Evolutionary conservation across 2,113 vertebrate genomes (phyloP).

Genomic region (Pelvicachromis taeniatus): DNA sequence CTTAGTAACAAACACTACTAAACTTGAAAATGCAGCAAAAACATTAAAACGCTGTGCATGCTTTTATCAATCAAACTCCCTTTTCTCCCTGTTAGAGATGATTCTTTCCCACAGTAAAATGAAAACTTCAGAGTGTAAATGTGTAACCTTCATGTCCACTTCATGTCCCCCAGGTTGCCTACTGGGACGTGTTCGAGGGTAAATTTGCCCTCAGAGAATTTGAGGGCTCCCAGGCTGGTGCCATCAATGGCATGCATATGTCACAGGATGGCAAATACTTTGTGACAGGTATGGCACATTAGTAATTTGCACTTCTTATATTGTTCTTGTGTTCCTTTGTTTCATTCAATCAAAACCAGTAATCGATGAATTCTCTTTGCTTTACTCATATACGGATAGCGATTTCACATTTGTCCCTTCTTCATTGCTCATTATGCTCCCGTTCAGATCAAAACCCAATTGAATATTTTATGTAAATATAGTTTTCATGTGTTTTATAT

Average conservation of each 20-base stretch:
- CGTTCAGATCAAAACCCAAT: background rate
- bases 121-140: background rate
- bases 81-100: background rate
- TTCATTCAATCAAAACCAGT: background rate
- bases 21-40: background rate
- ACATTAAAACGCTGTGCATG: background rate
- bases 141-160: background rate
- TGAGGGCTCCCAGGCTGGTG: constrained; percentile 78
- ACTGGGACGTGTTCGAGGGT: constrained; percentile 83
- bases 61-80: background rate
- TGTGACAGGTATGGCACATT: constrained; percentile 78
- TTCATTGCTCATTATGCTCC: background rate
- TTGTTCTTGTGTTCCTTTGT: background rate
- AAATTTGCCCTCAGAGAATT: constrained; percentile 79
- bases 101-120: background rate
- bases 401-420: background rate
- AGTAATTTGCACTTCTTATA: background rate
- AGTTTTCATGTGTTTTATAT: background rate
- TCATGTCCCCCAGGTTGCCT: constrained; percentile 74
- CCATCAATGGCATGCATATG: constrained; percentile 85
- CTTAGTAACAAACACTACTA: background rate
- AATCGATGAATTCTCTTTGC: background rate
- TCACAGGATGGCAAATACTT: constrained; percentile 75
- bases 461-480: background rate
- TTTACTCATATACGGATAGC: background rate